phyloP scores from a whole-genome alignment of 2,113 vertebrate species.

The Morone saxatilis region DNA sequence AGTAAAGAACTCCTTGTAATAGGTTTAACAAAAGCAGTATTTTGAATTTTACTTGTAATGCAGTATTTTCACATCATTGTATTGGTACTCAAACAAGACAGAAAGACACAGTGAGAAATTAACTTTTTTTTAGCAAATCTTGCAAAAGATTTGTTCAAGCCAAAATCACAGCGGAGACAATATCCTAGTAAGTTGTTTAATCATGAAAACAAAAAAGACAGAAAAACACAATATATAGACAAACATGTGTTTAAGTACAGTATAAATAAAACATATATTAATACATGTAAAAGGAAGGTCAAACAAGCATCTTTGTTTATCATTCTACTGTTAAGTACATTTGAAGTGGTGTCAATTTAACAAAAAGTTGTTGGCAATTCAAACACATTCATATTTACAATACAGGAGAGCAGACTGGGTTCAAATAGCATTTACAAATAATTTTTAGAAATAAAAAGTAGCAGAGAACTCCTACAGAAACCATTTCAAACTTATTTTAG shows the following conservation, averaged over 20 bases:
- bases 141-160: background rate
- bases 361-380: constrained; percentile 38
- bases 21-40: too few species aligned
- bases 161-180: background rate
- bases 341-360: constrained; percentile 44
- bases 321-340: constrained; percentile 53
- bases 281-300: constrained; percentile 52
- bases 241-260: constrained; percentile 44
- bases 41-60: too few species aligned
- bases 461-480: background rate
- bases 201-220: constrained; percentile 61
- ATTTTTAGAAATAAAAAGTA: background rate
- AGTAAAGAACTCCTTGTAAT: too few species aligned
- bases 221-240: constrained; percentile 60
- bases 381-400: constrained; percentile 70
- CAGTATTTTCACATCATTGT: too few species aligned
- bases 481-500: background rate
- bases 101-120: background rate
- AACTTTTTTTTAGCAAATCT: too few species aligned
- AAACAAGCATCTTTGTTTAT: constrained; percentile 53
- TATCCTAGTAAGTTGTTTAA: constrained; percentile 68
- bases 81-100: background rate
- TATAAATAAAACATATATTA: constrained; percentile 75
- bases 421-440: constrained; percentile 18
- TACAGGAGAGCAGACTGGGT: constrained; percentile 29